Evolutionary conservation across 2,113 vertebrate species (phyloP), one percentile per base, ranked within the genome.

Genomic region (Chitala chitala): DNA sequence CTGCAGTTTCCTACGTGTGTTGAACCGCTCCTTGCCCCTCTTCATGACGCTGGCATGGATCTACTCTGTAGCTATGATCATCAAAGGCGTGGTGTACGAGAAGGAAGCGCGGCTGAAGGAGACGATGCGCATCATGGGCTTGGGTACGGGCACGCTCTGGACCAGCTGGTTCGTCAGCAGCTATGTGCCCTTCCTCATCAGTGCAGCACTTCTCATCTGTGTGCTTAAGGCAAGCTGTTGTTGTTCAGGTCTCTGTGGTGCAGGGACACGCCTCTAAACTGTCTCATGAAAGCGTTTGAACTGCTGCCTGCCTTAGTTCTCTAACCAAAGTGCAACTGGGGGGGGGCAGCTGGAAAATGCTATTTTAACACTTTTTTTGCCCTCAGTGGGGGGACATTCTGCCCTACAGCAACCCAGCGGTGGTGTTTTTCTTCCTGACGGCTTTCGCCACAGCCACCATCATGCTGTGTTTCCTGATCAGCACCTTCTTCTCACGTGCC

Each of bases 31-130:
- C 0, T 84, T 98, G 78, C 94, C 95, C 0, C 93, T 98, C 51
- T 96, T 97, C 84, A 91, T 98, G 92, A 95, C 90, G 0, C 86
- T 96, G 81, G 91, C 95, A 1, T 98, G 95, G 95, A 96, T 95
- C 86, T 96, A 96, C 82, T 94, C 94, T 0, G 95, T 98, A 82
- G 93, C 95, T 7, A 93, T 95, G 91, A 94, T 94, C 38, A 92
- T 96, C 80, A 98, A 96, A 82, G 92, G 92, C 0, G 84, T 98
- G 79, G 96, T 98, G 71, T 93, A 92, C 0, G 95, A 96, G 85
- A 98, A 98, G 83, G 95, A 98, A 80, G 93, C 89, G 0, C 88
- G 94, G 3, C 91, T 96, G 73, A 94, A 94, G 51, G 93, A 93
- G 82, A 95, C 93, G 51, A 94, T 97, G 95, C 90, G 89, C 75